These are phyloP conservation scores for Autographa gamma DNA, from an alignment of 2,888 invertebrate genomes.

Conservation along the genomic window DNA sequence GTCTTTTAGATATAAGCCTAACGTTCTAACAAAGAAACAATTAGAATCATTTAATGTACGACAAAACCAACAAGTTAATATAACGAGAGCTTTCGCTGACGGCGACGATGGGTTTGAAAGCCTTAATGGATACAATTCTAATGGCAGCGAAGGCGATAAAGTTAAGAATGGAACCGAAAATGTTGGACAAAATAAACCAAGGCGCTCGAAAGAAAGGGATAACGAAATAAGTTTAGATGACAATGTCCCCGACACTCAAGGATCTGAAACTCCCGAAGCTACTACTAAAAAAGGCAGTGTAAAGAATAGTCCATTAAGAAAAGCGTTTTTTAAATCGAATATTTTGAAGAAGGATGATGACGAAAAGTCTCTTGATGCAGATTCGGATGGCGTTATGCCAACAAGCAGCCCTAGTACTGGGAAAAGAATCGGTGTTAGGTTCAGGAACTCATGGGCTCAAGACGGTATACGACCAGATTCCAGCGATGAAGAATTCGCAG, in stretches of 20 bases:
- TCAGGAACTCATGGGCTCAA: constrained; percentile 80
- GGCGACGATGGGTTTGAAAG: constrained; percentile 96
- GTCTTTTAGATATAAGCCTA: constrained; percentile 76
- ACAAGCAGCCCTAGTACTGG: constrained; percentile 74
- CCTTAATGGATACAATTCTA: constrained; percentile 94
- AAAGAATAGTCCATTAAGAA: constrained; percentile 28
- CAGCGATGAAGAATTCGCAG: constrained; percentile 78
- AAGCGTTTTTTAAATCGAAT: constrained; percentile 41
- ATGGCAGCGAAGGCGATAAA: constrained; percentile 88
- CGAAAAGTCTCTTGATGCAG: constrained; percentile 76
- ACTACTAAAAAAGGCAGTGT: constrained; percentile 29
- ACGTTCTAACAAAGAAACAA: constrained; percentile 82
- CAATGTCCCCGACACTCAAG: constrained; percentile 16
- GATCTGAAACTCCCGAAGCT: constrained; percentile 44
- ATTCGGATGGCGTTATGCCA: constrained; percentile 76
- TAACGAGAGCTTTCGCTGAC: constrained; percentile 77
- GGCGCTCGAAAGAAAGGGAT: constrained; percentile 48
- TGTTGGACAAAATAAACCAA: constrained; percentile 61
- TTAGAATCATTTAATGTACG: constrained; percentile 82
- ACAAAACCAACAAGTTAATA: constrained; percentile 70
- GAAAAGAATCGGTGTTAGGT: constrained; percentile 80
- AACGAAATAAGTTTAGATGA: constrained; percentile 62
- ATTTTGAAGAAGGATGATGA: constrained; percentile 82
- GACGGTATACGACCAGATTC: constrained; percentile 73
- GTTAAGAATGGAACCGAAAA: constrained; percentile 56